A percentile compares a stretch with the other conserved stretches of the same genome.
These are phyloP conservation scores for Caenorhabditis brenneri DNA, from an alignment of 1,140 invertebrate genomes.

Conservation along the genomic window DNA sequence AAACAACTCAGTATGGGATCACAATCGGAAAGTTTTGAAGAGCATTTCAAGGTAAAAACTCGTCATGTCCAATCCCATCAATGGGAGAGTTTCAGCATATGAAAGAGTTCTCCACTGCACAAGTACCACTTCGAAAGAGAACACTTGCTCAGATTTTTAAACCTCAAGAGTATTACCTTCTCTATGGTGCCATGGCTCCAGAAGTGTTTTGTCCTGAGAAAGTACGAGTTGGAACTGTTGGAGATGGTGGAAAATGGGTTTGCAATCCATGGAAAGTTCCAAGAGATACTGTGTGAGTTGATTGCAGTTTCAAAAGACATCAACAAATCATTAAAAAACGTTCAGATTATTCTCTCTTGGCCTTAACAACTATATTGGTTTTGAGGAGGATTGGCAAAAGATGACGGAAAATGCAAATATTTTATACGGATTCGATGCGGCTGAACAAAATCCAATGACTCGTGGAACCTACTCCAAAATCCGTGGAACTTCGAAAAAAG, in stretches of 20 bases:
- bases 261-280: conserved; percentile 34
- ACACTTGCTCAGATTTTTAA: background rate
- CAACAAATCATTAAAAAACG: background rate
- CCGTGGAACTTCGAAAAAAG: background rate
- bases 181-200: background rate
- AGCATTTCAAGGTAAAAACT: background rate
- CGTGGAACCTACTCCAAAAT: background rate
- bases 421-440: conserved; percentile 44
- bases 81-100: background rate
- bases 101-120: background rate
- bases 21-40: background rate
- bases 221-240: conserved; percentile 27
- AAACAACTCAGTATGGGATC: background rate
- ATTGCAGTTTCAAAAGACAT: background rate
- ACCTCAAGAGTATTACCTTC: background rate
- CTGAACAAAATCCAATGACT: conserved; percentile 1
- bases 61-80: background rate
- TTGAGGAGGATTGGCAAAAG: conserved; percentile 25
- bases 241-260: conserved; percentile 47
- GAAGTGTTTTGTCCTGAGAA: conserved; percentile 38
- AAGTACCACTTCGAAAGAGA: background rate
- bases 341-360: conserved; percentile 39
- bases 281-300: conserved; percentile 15
- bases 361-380: conserved; percentile 11
- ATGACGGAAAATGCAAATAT: conserved; percentile 7